Percentiles rank a stretch among this genome's conserved stretches.
These are phyloP conservation scores for Rhagium mordax DNA, from an alignment of 2,888 invertebrate genomes.

Conservation along the genomic window DNA sequence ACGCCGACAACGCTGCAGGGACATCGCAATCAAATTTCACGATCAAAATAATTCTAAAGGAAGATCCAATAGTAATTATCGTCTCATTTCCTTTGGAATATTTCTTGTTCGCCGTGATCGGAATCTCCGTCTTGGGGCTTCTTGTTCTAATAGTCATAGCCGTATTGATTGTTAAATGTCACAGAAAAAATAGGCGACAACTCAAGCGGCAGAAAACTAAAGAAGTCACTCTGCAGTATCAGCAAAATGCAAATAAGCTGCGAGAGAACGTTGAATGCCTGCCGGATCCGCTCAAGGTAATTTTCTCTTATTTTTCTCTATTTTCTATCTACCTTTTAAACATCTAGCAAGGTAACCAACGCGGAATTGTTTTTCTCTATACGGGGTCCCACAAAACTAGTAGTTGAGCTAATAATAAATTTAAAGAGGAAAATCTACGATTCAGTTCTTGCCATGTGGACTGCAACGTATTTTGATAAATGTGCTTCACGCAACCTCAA, in stretches of 20 bases:
- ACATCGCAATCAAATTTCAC: constrained; percentile 86
- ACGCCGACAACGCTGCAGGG: constrained; percentile 89
- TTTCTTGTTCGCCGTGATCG: constrained; percentile 78
- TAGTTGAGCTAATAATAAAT: too few species aligned
- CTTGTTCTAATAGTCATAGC: constrained; percentile 78
- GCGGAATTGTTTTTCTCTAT: not conserved
- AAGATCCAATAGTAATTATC: constrained; percentile 80
- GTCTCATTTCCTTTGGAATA: constrained; percentile 78
- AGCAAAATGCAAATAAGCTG: constrained; percentile 56
- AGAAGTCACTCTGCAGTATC: constrained; percentile 71
- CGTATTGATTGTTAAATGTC: constrained; percentile 73
- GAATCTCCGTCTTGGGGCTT: constrained; percentile 76
- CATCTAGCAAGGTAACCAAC: not conserved
- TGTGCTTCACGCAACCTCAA: too few species aligned
- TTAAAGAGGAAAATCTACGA: too few species aligned
- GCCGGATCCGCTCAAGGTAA: constrained; percentile 55
- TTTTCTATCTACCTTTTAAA: not conserved
- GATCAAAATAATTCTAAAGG: constrained; percentile 81
- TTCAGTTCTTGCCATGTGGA: too few species aligned
- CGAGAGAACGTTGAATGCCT: constrained; percentile 53
- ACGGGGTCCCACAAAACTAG: too few species aligned
- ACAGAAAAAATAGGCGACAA: constrained; percentile 57
- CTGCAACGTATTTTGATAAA: too few species aligned
- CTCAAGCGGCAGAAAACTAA: constrained; percentile 74
- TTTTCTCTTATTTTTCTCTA: not conserved